phyloP scores from a whole-genome alignment of 30 jellyfish, hydroid and myxozoan genomes.

The Aurelia sp. region DNA sequence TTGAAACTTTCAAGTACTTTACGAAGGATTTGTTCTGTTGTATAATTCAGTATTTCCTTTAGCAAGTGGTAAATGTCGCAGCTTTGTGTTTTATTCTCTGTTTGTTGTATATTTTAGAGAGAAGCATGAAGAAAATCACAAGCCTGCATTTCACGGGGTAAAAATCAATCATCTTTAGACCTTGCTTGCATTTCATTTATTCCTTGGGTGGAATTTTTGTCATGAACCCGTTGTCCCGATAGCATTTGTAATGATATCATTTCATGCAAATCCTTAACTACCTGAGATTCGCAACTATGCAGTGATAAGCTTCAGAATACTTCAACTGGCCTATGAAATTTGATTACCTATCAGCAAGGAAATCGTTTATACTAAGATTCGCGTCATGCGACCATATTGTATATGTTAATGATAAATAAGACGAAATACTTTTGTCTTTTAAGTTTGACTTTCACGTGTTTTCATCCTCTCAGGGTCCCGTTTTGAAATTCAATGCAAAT shows the following conservation, averaged over 20 bases:
- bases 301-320: too few species aligned
- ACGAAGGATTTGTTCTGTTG: background rate
- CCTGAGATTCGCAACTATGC: too few species aligned
- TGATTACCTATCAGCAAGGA: too few species aligned
- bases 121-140: conserved; percentile 91
- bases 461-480: conserved; percentile 76
- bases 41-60: background rate
- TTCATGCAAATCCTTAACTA: too few species aligned
- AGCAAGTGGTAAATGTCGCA: background rate
- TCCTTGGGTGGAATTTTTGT: background rate
- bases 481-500: conserved; percentile 77
- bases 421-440: too few species aligned
- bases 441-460: too few species aligned
- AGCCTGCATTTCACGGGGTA: conserved; percentile 78
- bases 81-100: background rate
- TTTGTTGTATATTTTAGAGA: conserved; percentile 35
- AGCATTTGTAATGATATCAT: too few species aligned
- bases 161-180: background rate
- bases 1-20: too few species aligned
- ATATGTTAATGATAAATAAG: too few species aligned
- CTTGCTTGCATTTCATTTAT: background rate
- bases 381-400: too few species aligned
- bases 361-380: too few species aligned
- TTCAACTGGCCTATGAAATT: too few species aligned
- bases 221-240: background rate